Evolutionary conservation across 37 sponge, comb jelly and placozoan genomes (phyloP).

Genomic region (Crambe crambe): DNA sequence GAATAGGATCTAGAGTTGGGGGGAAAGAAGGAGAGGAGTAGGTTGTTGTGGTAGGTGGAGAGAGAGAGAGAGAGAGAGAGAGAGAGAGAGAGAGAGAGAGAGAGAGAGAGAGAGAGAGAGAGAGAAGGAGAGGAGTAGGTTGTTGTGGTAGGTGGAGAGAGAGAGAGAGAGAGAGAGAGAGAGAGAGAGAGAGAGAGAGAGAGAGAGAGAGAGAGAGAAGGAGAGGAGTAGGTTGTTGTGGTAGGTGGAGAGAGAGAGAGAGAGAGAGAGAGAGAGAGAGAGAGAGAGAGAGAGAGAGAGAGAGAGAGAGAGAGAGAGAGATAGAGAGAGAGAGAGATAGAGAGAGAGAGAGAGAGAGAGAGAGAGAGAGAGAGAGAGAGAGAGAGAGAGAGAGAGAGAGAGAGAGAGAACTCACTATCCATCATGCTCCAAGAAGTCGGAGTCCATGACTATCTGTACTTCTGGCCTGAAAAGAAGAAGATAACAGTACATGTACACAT

Average conservation of each 20-base stretch:
- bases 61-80: conserved; percentile 37
- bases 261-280: conserved; percentile 41
- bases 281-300: conserved; percentile 43
- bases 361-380: conserved; percentile 47
- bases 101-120: conserved; percentile 47
- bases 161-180: conserved; percentile 40
- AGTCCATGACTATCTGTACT: conserved; percentile 77
- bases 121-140: too few relatives aligned
- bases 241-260: conserved; percentile 30
- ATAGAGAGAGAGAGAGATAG: conserved; percentile 32
- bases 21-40: conserved; percentile 24
- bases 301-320: conserved; percentile 30
- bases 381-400: conserved; percentile 42
- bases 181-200: conserved; percentile 43
- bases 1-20: too few relatives aligned
- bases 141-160: conserved; percentile 29
- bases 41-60: conserved; percentile 29
- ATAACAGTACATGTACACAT: too few relatives aligned
- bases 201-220: conserved; percentile 29
- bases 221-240: too few relatives aligned
- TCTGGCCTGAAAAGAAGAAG: conserved; percentile 53
- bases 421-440: conserved; percentile 80
- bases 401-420: neutral
- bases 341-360: conserved; percentile 41
- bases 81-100: conserved; percentile 43